Evolutionary conservation across 1,140 invertebrate species (phyloP), one percentile per base, ranked within the genome.

Genomic region (Bradynema listronoti): DNA sequence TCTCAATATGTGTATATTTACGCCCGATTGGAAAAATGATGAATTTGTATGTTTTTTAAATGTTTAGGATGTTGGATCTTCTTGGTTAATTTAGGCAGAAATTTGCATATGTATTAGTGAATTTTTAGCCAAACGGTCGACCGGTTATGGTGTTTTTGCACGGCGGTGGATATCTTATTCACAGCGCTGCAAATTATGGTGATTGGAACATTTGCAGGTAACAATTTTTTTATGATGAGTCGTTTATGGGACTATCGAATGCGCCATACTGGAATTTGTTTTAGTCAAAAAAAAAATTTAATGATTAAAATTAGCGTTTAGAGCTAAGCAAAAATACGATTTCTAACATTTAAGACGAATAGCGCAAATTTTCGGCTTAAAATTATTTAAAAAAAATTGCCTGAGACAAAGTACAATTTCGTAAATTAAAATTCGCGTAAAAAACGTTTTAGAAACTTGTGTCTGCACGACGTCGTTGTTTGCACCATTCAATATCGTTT

Each of bases 401-500:
- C n/a, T n/a, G n/a, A n/a, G n/a, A n/a, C n/a, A n/a, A n/a, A n/a
- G n/a, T n/a, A n/a, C n/a, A n/a, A 22, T 14, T 59, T n/a, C 46
- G 29, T 43, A 4, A 43, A 43, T 9, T 34, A 53, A 25, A 11
- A 50, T 3, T 55, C 45, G n/a, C 30, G 36, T 22, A 25, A 27
- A 16, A 24, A 5, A 11, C n/a, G 19, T 34, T 58, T 3, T 25
- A 65, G 63, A 30, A 66, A 68, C 33, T 43, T 68, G 22, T 67
- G 58, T 42, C 89, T 89, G 78, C 89, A 91, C 59, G 84, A 89
- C 66, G 88, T 95, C 0, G 86, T 97, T 4, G 90, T 97, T 1
- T 92, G 97, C 0, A 90, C 91, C 0, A 84, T 97, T 54, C 96
- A 97, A 78, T 98, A 97, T 80, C 85, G 93, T 22, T 83, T 97